These are phyloP conservation scores for Magallana gigas DNA, from an alignment of 1,140 invertebrate genomes.

Conservation along the genomic window DNA sequence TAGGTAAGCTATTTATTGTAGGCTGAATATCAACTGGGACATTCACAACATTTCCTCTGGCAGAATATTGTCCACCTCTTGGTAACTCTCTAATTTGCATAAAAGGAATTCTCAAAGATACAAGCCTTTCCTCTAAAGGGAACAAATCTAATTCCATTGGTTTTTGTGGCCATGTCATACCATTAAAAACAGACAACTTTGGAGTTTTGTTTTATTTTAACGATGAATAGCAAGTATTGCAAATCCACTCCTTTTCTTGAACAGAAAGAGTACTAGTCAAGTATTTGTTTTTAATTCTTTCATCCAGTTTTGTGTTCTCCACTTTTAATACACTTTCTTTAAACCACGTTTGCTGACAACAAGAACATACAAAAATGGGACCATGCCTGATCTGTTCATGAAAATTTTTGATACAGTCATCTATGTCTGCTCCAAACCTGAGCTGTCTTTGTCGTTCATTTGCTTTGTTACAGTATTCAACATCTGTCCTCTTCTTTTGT, in stretches of 20 bases:
- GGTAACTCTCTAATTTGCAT: constrained; percentile 44
- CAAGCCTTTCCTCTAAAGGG: constrained; percentile 45
- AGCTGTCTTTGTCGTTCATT: constrained; percentile 15
- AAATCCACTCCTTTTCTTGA: constrained; percentile 36
- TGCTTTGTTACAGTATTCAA: neutral
- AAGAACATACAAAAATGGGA: constrained; percentile 43
- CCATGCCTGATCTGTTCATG: constrained; percentile 23
- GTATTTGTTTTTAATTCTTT: neutral
- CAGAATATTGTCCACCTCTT: constrained; percentile 26
- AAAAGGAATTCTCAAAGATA: constrained; percentile 38
- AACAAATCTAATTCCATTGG: constrained; percentile 25
- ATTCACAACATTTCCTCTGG: constrained; percentile 42
- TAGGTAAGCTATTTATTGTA: constrained; percentile 50
- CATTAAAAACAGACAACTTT: constrained; percentile 29
- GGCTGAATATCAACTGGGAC: constrained; percentile 43
- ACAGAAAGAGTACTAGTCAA: constrained; percentile 8
- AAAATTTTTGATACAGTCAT: constrained; percentile 38
- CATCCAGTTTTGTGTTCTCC: neutral
- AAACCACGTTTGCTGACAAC: constrained; percentile 46
- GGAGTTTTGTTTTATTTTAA: constrained; percentile 36
- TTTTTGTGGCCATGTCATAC: constrained; percentile 36
- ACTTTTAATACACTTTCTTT: neutral
- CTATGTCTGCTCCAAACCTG: neutral
- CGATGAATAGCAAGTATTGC: constrained; percentile 16
- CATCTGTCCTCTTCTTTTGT: neutral